Evolutionary conservation across 2,888 invertebrate genomes (phyloP).

Genomic region (Ceriagrion tenellum): DNA sequence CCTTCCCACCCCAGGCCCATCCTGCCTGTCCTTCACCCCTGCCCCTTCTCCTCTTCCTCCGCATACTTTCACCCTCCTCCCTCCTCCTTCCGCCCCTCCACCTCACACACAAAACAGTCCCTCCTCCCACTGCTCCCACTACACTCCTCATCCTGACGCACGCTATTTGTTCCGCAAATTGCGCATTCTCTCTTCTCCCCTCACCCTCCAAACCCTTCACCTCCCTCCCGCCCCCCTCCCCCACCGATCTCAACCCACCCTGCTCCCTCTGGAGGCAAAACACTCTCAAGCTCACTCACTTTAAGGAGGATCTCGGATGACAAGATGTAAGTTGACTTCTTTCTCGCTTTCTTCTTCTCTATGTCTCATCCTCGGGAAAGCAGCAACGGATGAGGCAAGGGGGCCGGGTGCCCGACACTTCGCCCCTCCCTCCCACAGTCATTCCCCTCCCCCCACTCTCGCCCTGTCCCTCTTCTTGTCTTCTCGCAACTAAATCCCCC

Average conservation of each 20-base stretch:
- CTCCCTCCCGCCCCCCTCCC: not conserved
- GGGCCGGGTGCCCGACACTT: not conserved
- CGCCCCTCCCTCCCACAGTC: no score
- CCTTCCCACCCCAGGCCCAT: not conserved
- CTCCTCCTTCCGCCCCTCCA: not conserved
- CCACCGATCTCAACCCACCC: not conserved
- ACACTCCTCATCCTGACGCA: not conserved
- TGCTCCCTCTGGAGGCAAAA: not conserved
- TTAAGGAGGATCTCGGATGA: conserved; percentile 29
- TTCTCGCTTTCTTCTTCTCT: not conserved
- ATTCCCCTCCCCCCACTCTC: no score
- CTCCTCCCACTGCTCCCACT: not conserved
- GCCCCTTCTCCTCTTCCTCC: not conserved
- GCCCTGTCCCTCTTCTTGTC: no score
- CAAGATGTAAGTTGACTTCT: conserved; percentile 39
- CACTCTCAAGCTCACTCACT: not conserved
- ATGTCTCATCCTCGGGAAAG: not conserved
- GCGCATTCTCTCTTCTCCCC: not conserved
- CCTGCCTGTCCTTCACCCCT: not conserved
- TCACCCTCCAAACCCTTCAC: not conserved
- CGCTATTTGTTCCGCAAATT: conserved; percentile 26
- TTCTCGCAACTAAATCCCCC: not conserved
- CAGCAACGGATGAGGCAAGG: not conserved
- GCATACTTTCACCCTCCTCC: not conserved
- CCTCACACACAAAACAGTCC: no score